Base-by-base conservation (phyloP, 2,113 vertebrate species). In the Meles meles region DNA sequence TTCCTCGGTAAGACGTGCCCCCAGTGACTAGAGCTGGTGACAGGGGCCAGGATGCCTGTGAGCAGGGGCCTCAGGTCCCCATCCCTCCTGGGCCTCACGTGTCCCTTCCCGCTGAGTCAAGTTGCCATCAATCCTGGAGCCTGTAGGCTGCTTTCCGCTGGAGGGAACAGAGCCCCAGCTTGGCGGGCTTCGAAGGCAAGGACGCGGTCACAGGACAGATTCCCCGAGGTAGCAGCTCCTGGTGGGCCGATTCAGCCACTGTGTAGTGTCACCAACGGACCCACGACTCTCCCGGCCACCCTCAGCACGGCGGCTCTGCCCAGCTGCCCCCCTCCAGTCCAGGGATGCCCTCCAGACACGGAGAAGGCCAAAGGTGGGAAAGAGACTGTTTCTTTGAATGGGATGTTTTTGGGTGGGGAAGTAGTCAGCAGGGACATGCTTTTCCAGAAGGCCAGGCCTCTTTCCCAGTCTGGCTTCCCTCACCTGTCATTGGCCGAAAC, bases 11-110 rank as follows among this genome's bases (percentile, higher is more conserved):
- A 1, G 18, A 34, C 23, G 37, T 27, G 31, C 10, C 34, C 0
- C 1, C 2, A 0, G 76, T 3, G 77, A 1, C 1, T 9, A 7
- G 29, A 1, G 47, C 27, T 0, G 0, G 52, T 18, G 34, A 15
- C 47, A 5, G 39, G 1, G 31, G 37, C 18, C 29, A 0, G 87
- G 29, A 25, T 2, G 29, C 39, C 87, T n/a, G 55, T 4, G 39
- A 5, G 21, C 13, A 0, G 18, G 47, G 52, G 18, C 13, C 52
- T 31, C 18, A 61, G 10, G 31, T 52, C 9, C 9, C 29, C 47
- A 9, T 44, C 21, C 7, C 29, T 15, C 10, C 13, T 12, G 5
- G 39, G 49, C 34, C 9, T 10, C 7, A 0, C 0, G 0, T 3
- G 0, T 27, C 37, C 29, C 88, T 47, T 20, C 69, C 71, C 0